Evolutionary conservation across 2,113 vertebrate genomes (phyloP).

Genomic region (Tilapia sparmanii): DNA sequence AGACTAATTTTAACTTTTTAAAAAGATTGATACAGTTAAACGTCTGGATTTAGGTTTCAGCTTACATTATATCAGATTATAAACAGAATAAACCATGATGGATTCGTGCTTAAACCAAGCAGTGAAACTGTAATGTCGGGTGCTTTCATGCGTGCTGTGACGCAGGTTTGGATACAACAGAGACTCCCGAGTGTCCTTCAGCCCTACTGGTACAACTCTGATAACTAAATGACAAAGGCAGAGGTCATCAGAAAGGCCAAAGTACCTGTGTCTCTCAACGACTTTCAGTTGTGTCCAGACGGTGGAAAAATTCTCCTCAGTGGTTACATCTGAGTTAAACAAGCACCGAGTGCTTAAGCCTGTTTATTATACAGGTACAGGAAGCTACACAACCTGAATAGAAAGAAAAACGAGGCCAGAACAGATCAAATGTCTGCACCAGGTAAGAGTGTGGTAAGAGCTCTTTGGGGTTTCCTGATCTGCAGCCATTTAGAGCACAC

Average conservation of each 20-base stretch:
- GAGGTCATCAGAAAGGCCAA: background rate
- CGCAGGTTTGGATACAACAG: background rate
- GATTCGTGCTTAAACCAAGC: background rate
- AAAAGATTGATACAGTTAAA: background rate
- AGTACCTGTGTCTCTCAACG: background rate
- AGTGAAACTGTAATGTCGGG: background rate
- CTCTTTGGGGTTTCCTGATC: background rate
- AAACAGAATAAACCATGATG: background rate
- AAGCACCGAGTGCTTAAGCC: background rate
- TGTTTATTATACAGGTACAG: background rate
- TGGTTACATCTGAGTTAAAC: background rate
- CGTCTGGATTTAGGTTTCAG: background rate
- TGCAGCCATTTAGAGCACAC: background rate
- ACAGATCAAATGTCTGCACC: background rate
- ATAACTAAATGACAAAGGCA: background rate
- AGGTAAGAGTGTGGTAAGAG: background rate
- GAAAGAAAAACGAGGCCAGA: background rate
- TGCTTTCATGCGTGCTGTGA: background rate
- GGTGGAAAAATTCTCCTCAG: background rate
- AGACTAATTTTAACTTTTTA: background rate
- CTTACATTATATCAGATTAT: background rate
- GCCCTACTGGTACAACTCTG: background rate
- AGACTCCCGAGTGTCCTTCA: background rate
- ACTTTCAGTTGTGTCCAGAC: background rate
- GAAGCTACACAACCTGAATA: background rate